Percentiles rank a stretch among this genome's conserved stretches.
Conservation (phyloP, 2,797 vertebrate species). For the Euphonia xanthogaster region DNA sequence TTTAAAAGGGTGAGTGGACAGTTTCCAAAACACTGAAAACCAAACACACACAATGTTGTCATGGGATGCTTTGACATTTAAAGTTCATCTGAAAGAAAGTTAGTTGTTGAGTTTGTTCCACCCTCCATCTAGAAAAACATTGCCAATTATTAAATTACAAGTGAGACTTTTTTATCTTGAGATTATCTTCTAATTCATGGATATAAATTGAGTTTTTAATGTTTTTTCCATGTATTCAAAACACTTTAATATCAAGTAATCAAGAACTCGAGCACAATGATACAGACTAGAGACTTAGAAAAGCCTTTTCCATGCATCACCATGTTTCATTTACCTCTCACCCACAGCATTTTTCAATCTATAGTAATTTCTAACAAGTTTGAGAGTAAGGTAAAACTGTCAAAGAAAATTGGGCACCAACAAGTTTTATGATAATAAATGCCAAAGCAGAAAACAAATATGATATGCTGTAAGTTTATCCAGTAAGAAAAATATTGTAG, state of each 20-base stretch:
- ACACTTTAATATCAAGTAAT: neutral
- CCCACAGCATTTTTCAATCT: neutral
- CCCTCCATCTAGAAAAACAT: neutral
- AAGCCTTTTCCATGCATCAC: neutral
- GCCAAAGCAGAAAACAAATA: neutral
- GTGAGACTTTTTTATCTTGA: neutral
- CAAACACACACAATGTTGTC: neutral
- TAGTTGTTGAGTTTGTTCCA: neutral
- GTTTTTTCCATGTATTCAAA: neutral
- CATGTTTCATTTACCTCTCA: neutral
- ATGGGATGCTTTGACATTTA: neutral
- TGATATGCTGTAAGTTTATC: neutral
- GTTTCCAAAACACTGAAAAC: neutral
- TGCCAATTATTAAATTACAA: neutral
- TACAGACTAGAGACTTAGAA: neutral
- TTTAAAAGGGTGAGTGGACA: neutral
- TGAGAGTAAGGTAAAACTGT: neutral
- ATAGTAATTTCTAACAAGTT: neutral
- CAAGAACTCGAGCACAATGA: neutral
- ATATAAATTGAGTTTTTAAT: neutral
- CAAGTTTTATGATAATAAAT: neutral
- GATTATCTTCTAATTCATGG: neutral
- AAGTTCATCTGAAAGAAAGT: neutral
- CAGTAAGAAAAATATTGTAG: neutral
- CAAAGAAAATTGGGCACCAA: neutral